phyloP scores from a whole-genome alignment of 2,888 invertebrate genomes.

The Lacanobia wlatinum region DNA sequence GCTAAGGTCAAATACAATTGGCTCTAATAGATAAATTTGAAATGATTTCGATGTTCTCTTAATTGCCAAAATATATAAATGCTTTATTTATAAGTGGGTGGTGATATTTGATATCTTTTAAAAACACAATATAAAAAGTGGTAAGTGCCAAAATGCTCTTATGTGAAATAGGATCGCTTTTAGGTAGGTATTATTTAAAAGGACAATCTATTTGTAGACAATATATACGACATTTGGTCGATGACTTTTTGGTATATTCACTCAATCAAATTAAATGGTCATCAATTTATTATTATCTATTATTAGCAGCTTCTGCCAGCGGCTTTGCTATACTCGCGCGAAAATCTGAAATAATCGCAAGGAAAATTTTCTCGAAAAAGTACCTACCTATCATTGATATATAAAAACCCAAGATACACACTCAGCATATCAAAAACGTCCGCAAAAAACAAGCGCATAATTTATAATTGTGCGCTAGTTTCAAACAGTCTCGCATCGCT shows the following conservation, averaged over 20 bases:
- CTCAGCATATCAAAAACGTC: no score
- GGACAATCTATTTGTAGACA: background rate
- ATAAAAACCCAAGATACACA: no score
- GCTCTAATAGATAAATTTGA: background rate
- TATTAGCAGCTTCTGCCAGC: background rate
- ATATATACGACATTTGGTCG: background rate
- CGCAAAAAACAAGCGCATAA: no score
- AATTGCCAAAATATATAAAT: background rate
- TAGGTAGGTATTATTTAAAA: background rate
- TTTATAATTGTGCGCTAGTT: no score
- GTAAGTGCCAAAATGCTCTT: background rate
- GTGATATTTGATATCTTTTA: background rate
- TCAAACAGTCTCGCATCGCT: no score
- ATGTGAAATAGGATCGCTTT: background rate
- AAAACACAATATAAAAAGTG: conserved; percentile 13
- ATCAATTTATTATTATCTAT: background rate
- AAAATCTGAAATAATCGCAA: background rate
- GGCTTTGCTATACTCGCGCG: background rate
- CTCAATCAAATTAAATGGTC: background rate
- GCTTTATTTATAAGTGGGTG: background rate
- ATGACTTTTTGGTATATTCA: background rate
- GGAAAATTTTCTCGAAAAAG: no score
- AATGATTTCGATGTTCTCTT: conserved; percentile 12
- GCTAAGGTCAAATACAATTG: conserved; percentile 9
- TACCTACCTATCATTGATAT: no score